Evolutionary conservation across 2,888 invertebrate genomes (phyloP), one percentile per base, ranked within the genome.

Genomic region (Nomada lathburiana): DNA sequence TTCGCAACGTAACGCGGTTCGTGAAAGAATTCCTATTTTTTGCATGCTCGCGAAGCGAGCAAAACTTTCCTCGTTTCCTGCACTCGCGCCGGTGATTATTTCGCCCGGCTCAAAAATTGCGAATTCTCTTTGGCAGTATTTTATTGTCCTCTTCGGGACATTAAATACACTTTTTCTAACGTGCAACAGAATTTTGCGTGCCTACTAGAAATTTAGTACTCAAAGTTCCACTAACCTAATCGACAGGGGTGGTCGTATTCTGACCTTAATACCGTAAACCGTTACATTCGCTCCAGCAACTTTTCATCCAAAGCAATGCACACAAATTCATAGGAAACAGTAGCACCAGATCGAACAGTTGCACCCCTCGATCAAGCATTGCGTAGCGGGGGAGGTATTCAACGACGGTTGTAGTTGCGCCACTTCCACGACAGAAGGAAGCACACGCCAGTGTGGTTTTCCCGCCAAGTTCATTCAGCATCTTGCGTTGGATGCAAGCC

Each of bases 401-500:
- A 78, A 78, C 78, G 80, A 63, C 72, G 42, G 72, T 77, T 62
- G 76, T 85, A 83, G 84, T 84, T 80, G 72, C 77, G 68, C 64
- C 65, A 60, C 74, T 84, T 79, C 77, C 77, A 68, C 72, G 81
- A 72, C 69, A 83, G 82, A 82, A 86, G 81, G 74, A 78, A 82
- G 76, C 82, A 83, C 84, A 76, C 86, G 78, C 68, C 78, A 47
- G 77, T 91, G 89, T 87, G 88, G 89, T 90, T 92, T 93, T 92
- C 92, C 92, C 92, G 92, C 92, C 93, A 92, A 91, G 89, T 92
- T 92, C 93, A 93, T 93, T 93, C 91, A 93, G 90, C 89, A 88
- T 91, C 91, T 92, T 87, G 80, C 84, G 89, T 90, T 93, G 93
- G 93, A 92, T 90, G 83, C 87, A 91, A 91, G 93, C 93, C 93